Percentiles rank a stretch among this genome's conserved stretches.
phyloP scores from a whole-genome alignment of 2,113 vertebrate species.

The Crypturellus undulatus region DNA sequence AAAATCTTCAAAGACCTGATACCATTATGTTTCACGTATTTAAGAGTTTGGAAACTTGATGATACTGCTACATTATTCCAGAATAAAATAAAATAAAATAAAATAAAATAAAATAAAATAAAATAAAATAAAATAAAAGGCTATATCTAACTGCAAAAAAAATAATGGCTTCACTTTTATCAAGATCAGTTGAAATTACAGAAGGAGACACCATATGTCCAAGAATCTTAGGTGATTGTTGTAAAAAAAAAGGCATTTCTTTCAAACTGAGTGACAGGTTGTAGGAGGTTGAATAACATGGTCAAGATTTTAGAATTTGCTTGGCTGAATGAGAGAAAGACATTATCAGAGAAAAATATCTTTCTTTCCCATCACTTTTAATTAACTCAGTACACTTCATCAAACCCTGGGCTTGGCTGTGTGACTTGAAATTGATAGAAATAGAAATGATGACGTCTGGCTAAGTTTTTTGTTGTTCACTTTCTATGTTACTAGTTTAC shows the following conservation, averaged over 20 bases:
- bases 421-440: slow-evolving; percentile 14
- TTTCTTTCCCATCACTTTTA: background rate
- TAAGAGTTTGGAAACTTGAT: background rate
- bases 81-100: background rate
- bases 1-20: background rate
- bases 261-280: slow-evolving; percentile 7
- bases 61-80: background rate
- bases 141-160: background rate
- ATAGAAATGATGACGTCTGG: background rate
- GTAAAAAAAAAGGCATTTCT: slow-evolving; percentile 3
- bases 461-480: background rate
- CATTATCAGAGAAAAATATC: background rate
- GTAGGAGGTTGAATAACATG: slow-evolving; percentile 19
- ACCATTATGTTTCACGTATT: background rate
- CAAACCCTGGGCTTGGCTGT: background rate
- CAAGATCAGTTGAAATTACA: slow-evolving; percentile 9
- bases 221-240: background rate
- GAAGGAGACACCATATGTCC: slow-evolving; percentile 4
- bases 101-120: background rate
- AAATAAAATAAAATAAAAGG: background rate
- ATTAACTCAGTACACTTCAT: slow-evolving; percentile 26
- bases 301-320: background rate
- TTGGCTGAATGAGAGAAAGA: background rate
- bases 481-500: background rate
- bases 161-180: background rate